Evolutionary conservation across 2,888 invertebrate genomes (phyloP).

Genomic region (Mactromeris polynyma): DNA sequence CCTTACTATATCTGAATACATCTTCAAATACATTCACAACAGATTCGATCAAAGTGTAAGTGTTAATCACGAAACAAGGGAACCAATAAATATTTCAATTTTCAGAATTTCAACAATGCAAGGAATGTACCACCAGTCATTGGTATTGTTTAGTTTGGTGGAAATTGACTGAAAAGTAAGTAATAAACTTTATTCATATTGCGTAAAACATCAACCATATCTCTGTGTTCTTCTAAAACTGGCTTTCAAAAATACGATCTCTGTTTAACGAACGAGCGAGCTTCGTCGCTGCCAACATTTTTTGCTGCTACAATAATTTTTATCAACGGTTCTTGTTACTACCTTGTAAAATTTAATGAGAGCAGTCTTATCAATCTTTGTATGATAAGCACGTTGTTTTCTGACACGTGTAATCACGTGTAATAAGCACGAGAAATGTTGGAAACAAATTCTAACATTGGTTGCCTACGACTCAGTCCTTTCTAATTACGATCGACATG

Average conservation of each 20-base stretch:
- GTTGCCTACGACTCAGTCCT: neutral
- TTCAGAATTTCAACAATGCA: neutral
- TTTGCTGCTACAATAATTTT: neutral
- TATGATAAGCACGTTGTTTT: conserved; percentile 16
- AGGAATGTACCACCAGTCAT: neutral
- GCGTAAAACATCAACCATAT: neutral
- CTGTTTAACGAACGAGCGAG: neutral
- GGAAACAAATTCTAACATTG: conserved; percentile 1
- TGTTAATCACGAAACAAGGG: neutral
- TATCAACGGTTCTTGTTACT: conserved; percentile 13
- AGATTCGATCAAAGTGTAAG: neutral
- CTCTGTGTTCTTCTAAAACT: neutral
- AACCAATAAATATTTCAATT: neutral
- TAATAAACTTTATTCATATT: conserved; percentile 8
- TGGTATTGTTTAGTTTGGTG: neutral
- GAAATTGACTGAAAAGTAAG: neutral
- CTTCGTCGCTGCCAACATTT: conserved; percentile 13
- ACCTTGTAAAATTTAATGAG: conserved; percentile 37
- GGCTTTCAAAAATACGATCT: conserved; percentile 4
- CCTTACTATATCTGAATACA: too few relatives aligned
- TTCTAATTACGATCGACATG: neutral
- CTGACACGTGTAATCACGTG: conserved; percentile 31
- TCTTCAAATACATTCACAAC: too few relatives aligned
- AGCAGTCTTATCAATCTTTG: conserved; percentile 21
- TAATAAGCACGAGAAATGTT: neutral